Percentiles rank a stretch among this genome's conserved stretches.
These are phyloP conservation scores for Thaumatotibia leucotreta DNA, from an alignment of 1,140 invertebrate genomes.

Conservation along the genomic window DNA sequence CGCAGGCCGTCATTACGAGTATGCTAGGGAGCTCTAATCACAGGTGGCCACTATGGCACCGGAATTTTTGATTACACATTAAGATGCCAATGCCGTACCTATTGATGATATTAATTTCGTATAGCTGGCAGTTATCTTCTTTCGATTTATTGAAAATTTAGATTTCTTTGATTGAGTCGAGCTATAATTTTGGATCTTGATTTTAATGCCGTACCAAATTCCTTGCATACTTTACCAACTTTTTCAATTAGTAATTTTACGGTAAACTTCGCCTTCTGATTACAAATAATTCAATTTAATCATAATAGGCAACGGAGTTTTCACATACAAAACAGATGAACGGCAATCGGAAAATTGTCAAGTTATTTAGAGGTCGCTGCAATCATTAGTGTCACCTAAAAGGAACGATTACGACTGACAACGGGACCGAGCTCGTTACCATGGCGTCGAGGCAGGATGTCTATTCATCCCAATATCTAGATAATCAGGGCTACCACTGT, in stretches of 20 bases:
- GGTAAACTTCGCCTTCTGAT: neutral
- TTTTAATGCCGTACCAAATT: neutral
- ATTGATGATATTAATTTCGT: conserved; percentile 9
- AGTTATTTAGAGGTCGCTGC: neutral
- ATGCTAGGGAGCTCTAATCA: conserved; percentile 3
- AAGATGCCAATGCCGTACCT: conserved; percentile 2
- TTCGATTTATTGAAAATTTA: neutral
- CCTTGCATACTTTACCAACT: neutral
- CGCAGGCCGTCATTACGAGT: neutral
- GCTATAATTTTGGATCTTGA: neutral
- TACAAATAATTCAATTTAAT: neutral
- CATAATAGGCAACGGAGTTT: neutral
- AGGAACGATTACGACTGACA: neutral
- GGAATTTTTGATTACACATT: conserved; percentile 12
- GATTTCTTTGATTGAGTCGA: neutral
- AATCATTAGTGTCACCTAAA: neutral
- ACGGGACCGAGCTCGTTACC: neutral
- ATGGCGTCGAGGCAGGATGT: neutral
- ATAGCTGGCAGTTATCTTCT: neutral
- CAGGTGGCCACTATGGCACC: neutral
- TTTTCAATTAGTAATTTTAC: neutral
- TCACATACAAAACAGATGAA: neutral
- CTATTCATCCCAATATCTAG: neutral
- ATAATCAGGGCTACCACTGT: neutral
- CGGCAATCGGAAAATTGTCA: neutral